phyloP scores from a whole-genome alignment of 2,113 vertebrate genomes.

The Peucedramus taeniatus region DNA sequence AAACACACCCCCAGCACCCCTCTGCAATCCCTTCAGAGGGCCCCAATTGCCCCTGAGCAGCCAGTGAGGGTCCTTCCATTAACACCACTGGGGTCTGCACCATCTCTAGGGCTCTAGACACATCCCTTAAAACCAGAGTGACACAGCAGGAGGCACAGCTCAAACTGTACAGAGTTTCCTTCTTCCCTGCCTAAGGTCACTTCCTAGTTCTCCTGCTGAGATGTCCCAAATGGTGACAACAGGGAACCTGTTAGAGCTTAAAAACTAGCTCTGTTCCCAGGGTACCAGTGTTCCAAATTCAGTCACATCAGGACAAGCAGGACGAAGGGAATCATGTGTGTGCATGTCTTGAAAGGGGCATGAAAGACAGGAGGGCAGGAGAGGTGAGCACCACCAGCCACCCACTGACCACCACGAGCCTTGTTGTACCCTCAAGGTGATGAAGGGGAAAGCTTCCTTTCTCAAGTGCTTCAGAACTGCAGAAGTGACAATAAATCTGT shows the following conservation, averaged over 20 bases:
- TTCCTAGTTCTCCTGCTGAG: not conserved
- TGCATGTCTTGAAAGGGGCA: not conserved
- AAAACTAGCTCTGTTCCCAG: not conserved
- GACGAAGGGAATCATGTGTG: not conserved
- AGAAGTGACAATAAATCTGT: not conserved
- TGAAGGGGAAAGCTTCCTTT: not conserved
- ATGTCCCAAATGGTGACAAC: not conserved
- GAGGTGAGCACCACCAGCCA: not conserved
- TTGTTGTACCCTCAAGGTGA: fast-evolving
- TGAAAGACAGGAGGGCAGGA: not conserved
- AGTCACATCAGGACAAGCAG: not conserved
- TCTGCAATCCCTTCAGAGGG: not conserved
- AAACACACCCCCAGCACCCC: not conserved
- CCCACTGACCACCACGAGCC: fast-evolving
- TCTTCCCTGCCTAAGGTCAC: not conserved
- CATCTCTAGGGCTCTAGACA: not conserved
- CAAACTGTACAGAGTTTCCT: not conserved
- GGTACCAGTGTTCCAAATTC: not conserved
- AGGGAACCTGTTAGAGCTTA: not conserved
- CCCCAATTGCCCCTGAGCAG: fast-evolving
- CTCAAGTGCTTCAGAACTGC: not conserved
- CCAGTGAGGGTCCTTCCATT: not conserved
- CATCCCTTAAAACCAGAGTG: fast-evolving
- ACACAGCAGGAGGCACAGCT: not conserved
- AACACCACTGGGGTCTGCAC: not conserved